These are phyloP conservation scores for Vanessa cardui DNA, from an alignment of 2,888 invertebrate species.

Conservation along the genomic window DNA sequence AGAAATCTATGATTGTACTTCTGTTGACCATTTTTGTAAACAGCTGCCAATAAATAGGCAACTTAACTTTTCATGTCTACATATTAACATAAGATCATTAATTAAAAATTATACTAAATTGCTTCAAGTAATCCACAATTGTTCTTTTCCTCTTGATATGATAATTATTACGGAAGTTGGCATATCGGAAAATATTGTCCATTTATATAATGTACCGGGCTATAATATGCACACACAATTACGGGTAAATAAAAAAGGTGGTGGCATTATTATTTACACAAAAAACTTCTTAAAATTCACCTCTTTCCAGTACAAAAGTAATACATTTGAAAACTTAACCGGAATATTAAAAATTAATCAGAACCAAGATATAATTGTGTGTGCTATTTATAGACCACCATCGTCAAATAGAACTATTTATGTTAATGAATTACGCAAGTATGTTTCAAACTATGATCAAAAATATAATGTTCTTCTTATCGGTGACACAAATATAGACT, in stretches of 20 bases:
- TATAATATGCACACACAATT: constrained; percentile 43
- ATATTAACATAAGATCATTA: no score
- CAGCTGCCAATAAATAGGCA: no score
- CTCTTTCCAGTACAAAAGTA: no score
- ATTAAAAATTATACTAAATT: constrained; percentile 40
- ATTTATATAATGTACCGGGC: constrained; percentile 40
- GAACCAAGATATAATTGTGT: constrained; percentile 14
- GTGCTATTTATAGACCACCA: constrained; percentile 33
- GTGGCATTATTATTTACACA: constrained; percentile 40
- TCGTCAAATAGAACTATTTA: constrained; percentile 29
- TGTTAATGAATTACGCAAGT: constrained; percentile 24
- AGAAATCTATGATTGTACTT: no score
- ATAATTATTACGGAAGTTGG: constrained; percentile 39
- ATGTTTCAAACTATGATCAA: no score
- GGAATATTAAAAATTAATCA: no score
- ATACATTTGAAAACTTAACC: constrained; percentile 20
- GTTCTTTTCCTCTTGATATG: constrained; percentile 26
- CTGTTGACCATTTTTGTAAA: no score
- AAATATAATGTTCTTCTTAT: constrained; percentile 10
- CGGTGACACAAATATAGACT: constrained; percentile 34
- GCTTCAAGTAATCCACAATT: constrained; percentile 27
- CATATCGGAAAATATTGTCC: constrained; percentile 33
- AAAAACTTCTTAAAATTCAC: constrained; percentile 29
- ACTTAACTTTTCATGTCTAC: no score
- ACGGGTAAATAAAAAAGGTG: constrained; percentile 36